Percentiles rank a stretch among this genome's conserved stretches.
Conservation (phyloP, 1,140 invertebrate genomes). For the Pristionchus pacificus region DNA sequence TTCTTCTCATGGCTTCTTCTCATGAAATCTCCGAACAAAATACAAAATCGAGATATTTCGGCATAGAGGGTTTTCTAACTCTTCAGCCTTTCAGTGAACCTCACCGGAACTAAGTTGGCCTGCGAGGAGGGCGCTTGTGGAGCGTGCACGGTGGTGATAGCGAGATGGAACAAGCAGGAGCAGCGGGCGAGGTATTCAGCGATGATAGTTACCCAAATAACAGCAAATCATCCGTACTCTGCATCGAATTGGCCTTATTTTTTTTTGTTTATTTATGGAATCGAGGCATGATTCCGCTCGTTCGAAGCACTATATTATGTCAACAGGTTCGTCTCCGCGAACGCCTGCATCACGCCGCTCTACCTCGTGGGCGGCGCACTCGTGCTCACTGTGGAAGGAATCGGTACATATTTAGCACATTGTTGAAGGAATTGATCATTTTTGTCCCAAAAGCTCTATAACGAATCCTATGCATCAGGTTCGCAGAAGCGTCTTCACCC, state of each 20-base stretch:
- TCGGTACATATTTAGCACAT: conserved; percentile 44
- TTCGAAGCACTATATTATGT: too few species aligned
- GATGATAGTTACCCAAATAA: neutral
- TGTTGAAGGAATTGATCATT: neutral
- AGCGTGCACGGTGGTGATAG: conserved; percentile 85
- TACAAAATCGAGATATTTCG: too few species aligned
- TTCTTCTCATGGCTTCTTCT: neutral
- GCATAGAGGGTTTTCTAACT: too few species aligned
- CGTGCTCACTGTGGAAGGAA: conserved; percentile 61
- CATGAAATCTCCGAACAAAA: conserved; percentile 3
- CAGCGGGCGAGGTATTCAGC: conserved; percentile 60
- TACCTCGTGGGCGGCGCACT: conserved; percentile 60
- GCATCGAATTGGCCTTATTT: neutral
- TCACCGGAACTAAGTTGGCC: conserved; percentile 82
- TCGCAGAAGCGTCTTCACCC: conserved; percentile 21
- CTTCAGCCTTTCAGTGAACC: conserved; percentile 64
- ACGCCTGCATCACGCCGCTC: conserved; percentile 67
- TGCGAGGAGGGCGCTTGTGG: conserved; percentile 87
- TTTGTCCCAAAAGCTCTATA: too few species aligned
- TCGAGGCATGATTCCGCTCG: too few species aligned
- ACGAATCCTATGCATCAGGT: too few species aligned
- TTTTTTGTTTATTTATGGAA: neutral
- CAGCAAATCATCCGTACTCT: neutral
- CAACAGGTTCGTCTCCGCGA: conserved; percentile 70
- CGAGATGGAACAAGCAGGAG: conserved; percentile 66